Evolutionary conservation across 2,888 invertebrate species (phyloP).

Genomic region (Norana najaformis): DNA sequence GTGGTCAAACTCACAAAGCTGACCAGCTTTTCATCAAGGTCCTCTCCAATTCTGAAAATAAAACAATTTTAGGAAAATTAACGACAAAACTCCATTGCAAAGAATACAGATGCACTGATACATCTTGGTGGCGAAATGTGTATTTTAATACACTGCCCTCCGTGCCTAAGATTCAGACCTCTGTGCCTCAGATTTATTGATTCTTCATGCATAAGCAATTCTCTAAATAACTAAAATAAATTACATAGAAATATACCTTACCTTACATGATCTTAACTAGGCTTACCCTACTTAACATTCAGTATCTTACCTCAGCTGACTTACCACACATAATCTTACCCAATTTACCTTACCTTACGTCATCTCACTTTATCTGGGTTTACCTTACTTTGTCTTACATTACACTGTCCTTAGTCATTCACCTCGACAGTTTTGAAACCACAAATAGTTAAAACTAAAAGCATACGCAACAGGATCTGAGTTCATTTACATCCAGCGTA

Average conservation of each 20-base stretch:
- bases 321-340: background rate
- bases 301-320: background rate
- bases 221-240: background rate
- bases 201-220: too few relatives aligned
- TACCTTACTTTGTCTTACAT: background rate
- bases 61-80: background rate
- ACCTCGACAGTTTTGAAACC: too few relatives aligned
- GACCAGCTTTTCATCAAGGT: background rate
- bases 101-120: too few relatives aligned
- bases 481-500: background rate
- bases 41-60: background rate
- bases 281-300: background rate
- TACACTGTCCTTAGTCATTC: too few relatives aligned
- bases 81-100: too few relatives aligned
- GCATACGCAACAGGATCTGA: background rate
- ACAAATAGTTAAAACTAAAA: background rate
- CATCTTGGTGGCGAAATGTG: too few relatives aligned
- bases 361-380: background rate
- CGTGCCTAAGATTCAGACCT: too few relatives aligned
- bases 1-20: background rate
- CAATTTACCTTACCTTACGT: background rate
- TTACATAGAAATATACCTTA: background rate
- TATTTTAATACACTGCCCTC: too few relatives aligned
- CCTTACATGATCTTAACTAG: background rate
- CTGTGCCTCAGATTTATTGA: too few relatives aligned